These are phyloP conservation scores for Heliconius aoede DNA, from an alignment of 2,888 invertebrate species.

Conservation along the genomic window DNA sequence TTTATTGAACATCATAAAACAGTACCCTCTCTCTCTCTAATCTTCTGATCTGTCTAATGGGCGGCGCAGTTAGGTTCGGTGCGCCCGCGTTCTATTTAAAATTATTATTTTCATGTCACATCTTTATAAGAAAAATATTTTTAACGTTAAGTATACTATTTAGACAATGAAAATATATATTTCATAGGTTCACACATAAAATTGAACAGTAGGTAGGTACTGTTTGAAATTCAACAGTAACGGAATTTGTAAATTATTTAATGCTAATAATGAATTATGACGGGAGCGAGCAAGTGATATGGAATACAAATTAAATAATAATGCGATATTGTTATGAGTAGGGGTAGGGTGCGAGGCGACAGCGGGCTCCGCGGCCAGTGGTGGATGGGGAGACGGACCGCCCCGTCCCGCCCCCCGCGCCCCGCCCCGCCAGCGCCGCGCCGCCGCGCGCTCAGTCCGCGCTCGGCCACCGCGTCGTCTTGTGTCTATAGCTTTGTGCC, in stretches of 20 bases:
- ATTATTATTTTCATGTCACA: slow-evolving; percentile 11
- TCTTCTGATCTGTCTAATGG: slow-evolving; percentile 61
- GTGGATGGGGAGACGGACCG: slow-evolving; percentile 66
- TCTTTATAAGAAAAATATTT: slow-evolving; percentile 6
- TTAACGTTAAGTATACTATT: neutral
- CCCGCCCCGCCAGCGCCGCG: slow-evolving; percentile 59
- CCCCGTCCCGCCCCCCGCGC: slow-evolving; percentile 60
- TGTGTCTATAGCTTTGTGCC: slow-evolving; percentile 46
- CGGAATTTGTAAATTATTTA: slow-evolving; percentile 46
- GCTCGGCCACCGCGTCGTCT: slow-evolving; percentile 69
- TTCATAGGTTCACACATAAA: neutral
- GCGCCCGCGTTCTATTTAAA: slow-evolving; percentile 64
- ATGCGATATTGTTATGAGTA: slow-evolving; percentile 69
- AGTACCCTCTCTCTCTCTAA: slow-evolving; percentile 66
- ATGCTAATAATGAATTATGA: slow-evolving; percentile 52
- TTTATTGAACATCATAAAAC: slow-evolving; percentile 42
- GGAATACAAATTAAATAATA: slow-evolving; percentile 59
- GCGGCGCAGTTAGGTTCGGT: slow-evolving; percentile 54
- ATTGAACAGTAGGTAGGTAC: neutral
- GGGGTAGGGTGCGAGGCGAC: slow-evolving; percentile 62
- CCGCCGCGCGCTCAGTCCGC: slow-evolving; percentile 72
- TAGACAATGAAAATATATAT: neutral
- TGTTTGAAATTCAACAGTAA: slow-evolving; percentile 36
- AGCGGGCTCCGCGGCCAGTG: slow-evolving; percentile 76
- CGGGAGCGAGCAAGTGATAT: slow-evolving; percentile 55